Evolutionary conservation across 2,888 invertebrate genomes (phyloP).

Genomic region (Heliconius ismenius): DNA sequence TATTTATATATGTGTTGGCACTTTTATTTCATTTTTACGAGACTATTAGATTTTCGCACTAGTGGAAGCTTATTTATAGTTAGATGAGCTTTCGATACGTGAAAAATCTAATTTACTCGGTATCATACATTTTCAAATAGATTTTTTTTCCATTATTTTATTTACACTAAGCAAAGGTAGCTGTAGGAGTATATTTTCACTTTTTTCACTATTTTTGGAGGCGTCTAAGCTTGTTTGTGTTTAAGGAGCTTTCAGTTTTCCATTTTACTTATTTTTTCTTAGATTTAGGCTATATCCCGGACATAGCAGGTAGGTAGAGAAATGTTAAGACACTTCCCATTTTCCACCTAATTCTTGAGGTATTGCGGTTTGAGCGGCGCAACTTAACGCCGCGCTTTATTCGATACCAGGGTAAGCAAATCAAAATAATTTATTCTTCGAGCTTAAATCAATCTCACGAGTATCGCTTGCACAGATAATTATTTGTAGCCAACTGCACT

Average conservation of each 20-base stretch:
- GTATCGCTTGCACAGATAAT: too few relatives aligned
- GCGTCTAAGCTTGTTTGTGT: background rate
- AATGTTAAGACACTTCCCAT: background rate
- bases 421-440: too few relatives aligned
- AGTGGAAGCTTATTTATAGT: slow-evolving; percentile 54
- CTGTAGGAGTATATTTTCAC: background rate
- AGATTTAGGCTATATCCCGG: background rate
- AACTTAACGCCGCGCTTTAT: too few relatives aligned
- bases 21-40: slow-evolving; percentile 45
- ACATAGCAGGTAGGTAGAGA: background rate
- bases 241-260: background rate
- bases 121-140: slow-evolving; percentile 51
- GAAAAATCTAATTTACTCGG: slow-evolving; percentile 57
- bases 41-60: slow-evolving; percentile 57
- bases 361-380: too few relatives aligned
- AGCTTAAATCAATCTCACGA: too few relatives aligned
- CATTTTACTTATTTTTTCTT: background rate
- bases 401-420: too few relatives aligned
- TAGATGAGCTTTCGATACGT: slow-evolving; percentile 55
- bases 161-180: slow-evolving; percentile 37
- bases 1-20: background rate
- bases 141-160: slow-evolving; percentile 52
- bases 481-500: too few relatives aligned
- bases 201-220: background rate
- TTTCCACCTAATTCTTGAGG: background rate